Percentiles rank a stretch among this genome's conserved stretches.
Conservation (phyloP, 2,797 vertebrate genomes). For the Hafferia zeledoni region DNA sequence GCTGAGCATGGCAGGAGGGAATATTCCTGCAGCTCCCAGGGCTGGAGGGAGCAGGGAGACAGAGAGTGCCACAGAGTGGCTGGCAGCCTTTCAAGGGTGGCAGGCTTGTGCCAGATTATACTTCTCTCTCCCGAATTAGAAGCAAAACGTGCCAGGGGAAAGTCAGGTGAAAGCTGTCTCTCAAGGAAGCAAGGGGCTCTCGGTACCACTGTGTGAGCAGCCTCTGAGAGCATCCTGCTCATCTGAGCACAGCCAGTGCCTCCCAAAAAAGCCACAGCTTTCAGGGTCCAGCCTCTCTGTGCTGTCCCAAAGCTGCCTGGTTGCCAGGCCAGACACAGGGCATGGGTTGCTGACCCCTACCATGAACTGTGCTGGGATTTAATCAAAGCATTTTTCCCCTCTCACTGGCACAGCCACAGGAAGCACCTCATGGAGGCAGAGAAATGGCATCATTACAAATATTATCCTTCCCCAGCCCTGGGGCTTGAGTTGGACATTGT, state of each 20-base stretch:
- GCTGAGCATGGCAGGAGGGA: neutral
- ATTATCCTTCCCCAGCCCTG: neutral
- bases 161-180: constrained; percentile 60
- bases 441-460: neutral
- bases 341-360: fast-evolving
- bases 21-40: neutral
- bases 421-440: neutral
- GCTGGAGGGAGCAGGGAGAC: neutral
- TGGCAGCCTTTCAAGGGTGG: constrained; percentile 53
- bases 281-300: neutral
- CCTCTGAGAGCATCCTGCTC: neutral
- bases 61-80: neutral
- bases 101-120: constrained; percentile 47
- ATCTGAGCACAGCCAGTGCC: neutral
- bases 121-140: constrained; percentile 45
- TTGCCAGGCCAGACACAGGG: neutral
- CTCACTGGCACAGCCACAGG: neutral
- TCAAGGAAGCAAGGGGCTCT: constrained; percentile 38
- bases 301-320: neutral
- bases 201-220: neutral
- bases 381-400: neutral
- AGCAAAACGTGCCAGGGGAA: constrained; percentile 60
- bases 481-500: neutral
- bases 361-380: neutral
- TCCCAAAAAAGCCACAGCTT: neutral